A percentile compares a stretch with the other conserved stretches of the same genome.
phyloP scores from a whole-genome alignment of 2,113 vertebrate genomes.

The Seriola rivoliana region DNA sequence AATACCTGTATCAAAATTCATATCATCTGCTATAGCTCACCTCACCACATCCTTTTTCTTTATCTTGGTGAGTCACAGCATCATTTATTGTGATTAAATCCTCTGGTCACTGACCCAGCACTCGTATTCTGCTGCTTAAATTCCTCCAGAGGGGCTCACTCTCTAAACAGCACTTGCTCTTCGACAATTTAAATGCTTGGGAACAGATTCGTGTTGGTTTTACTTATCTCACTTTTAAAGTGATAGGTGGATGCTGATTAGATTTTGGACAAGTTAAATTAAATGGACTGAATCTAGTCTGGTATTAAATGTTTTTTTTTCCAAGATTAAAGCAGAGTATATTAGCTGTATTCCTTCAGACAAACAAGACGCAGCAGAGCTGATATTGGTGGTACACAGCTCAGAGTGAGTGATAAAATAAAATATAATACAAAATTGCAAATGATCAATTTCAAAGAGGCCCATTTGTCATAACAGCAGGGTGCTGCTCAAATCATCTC shows the following conservation, averaged over 20 bases:
- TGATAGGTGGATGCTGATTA: conserved; percentile 40
- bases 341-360: conserved; percentile 4
- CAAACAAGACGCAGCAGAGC: background rate
- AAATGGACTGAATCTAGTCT: conserved; percentile 26
- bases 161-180: conserved; percentile 25
- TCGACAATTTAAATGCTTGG: conserved; percentile 40
- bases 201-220: conserved; percentile 38
- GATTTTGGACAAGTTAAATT: conserved; percentile 40
- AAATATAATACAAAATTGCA: conserved; percentile 42
- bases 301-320: conserved; percentile 18
- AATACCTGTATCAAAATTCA: background rate
- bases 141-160: conserved; percentile 42
- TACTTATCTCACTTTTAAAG: conserved; percentile 29
- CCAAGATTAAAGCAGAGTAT: background rate
- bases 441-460: conserved; percentile 37
- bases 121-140: conserved; percentile 28
- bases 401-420: conserved; percentile 22
- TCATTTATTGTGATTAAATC: conserved; percentile 49
- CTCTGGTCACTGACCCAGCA: conserved; percentile 43
- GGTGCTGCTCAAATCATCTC: conserved; percentile 40
- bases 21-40: conserved; percentile 5
- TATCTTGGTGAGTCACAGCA: conserved; percentile 10
- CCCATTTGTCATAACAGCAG: conserved; percentile 50
- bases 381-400: background rate
- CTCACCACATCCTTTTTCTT: conserved; percentile 8